Conservation (phyloP, 2,797 vertebrate species). For the Pangasius krempfi region DNA sequence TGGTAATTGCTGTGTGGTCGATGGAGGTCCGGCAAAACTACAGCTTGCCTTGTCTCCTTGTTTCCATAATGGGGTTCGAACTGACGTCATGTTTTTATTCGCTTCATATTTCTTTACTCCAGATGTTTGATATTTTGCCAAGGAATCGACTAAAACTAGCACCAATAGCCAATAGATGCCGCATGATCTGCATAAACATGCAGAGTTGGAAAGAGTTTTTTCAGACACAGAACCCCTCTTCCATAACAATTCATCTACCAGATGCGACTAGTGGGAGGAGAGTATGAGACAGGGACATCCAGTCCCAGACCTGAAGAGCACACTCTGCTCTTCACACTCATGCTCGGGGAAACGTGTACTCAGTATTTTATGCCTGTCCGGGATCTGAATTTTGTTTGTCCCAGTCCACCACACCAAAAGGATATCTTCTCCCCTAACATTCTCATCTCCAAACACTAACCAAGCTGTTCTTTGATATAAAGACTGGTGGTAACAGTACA, state of each 20-base stretch:
- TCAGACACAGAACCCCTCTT: constrained; percentile 40
- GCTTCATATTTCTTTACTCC: constrained; percentile 61
- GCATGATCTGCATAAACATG: constrained; percentile 34
- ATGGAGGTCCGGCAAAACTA: neutral
- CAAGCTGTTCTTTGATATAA: neutral
- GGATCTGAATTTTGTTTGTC: neutral
- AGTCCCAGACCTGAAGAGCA: constrained; percentile 62
- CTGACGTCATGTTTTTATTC: constrained; percentile 54
- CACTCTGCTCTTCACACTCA: constrained; percentile 59
- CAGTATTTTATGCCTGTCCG: neutral
- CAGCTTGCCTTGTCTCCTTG: neutral
- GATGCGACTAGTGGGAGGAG: constrained; percentile 68
- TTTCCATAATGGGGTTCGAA: constrained; percentile 61
- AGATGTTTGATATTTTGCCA: constrained; percentile 68
- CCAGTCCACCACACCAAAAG: neutral
- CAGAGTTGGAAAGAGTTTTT: constrained; percentile 36
- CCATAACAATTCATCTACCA: constrained; percentile 70
- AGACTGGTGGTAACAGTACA: neutral
- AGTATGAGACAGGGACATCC: constrained; percentile 65
- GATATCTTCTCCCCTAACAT: neutral
- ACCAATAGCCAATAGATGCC: constrained; percentile 56
- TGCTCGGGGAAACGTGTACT: constrained; percentile 23
- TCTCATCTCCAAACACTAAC: neutral
- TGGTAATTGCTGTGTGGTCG: neutral
- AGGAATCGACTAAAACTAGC: constrained; percentile 42